These are phyloP conservation scores for Dendropsophus ebraccatus DNA, from an alignment of 2,113 vertebrate species.

Conservation along the genomic window DNA sequence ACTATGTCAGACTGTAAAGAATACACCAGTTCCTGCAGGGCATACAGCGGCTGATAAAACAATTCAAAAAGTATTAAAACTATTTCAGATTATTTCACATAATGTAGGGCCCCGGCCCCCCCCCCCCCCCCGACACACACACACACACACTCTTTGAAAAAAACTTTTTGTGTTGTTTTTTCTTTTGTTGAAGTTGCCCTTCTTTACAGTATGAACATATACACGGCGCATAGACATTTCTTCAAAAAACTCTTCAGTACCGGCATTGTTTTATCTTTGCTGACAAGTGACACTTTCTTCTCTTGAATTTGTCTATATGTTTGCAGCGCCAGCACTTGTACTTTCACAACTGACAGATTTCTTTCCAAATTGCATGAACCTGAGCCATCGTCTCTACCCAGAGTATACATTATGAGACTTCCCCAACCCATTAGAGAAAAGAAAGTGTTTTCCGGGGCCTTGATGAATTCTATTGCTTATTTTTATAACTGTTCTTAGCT, in stretches of 20 bases:
- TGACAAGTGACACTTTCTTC: neutral
- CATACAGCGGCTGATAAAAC: too few relatives aligned
- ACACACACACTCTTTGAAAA: too few relatives aligned
- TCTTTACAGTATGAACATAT: neutral
- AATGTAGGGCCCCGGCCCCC: too few relatives aligned
- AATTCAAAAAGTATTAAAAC: too few relatives aligned
- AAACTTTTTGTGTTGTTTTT: too few relatives aligned
- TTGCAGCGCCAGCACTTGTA: slow-evolving; percentile 4
- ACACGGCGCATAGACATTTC: neutral
- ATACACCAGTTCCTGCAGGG: too few relatives aligned
- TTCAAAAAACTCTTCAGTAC: neutral
- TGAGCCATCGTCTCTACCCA: neutral
- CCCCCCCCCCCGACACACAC: too few relatives aligned
- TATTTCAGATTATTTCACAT: too few relatives aligned
- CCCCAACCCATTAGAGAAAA: slow-evolving; percentile 23
- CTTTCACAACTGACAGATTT: neutral
- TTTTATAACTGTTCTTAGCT: neutral
- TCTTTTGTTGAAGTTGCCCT: neutral
- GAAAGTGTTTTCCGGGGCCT: neutral
- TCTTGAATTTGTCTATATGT: neutral
- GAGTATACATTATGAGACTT: slow-evolving; percentile 16
- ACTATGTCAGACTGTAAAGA: too few relatives aligned
- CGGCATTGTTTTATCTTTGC: neutral
- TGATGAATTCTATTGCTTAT: slow-evolving; percentile 24
- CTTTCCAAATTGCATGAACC: neutral